A percentile compares a stretch with the other conserved stretches of the same genome.
Evolutionary conservation across 2,888 invertebrate genomes (phyloP).

Genomic region (Conomelus anceps): DNA sequence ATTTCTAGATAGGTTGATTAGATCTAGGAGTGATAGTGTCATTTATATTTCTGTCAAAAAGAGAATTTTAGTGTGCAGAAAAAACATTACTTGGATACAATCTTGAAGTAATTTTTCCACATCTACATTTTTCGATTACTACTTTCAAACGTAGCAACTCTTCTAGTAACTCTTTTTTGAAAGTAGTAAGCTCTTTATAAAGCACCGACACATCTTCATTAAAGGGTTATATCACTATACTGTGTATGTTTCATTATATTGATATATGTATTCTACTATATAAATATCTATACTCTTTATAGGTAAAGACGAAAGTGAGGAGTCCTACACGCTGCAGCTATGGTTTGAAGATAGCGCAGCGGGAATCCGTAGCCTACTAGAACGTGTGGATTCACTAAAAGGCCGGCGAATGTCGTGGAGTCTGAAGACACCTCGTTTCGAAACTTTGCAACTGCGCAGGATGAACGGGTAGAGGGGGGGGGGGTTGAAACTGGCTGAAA

Average conservation of each 20-base stretch:
- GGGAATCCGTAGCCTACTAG: not conserved
- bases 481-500: slow-evolving; percentile 2
- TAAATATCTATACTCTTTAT: no score
- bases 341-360: not conserved
- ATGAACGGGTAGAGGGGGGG: slow-evolving; percentile 1
- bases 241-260: not conserved
- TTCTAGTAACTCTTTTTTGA: no score
- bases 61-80: no score
- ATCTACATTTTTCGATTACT: no score
- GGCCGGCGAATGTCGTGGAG: not conserved
- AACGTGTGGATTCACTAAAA: not conserved
- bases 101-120: no score
- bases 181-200: not conserved
- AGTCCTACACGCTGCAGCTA: not conserved
- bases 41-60: no score
- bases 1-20: no score
- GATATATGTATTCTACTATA: not conserved
- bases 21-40: no score
- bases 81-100: no score
- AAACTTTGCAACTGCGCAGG: not conserved
- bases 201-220: not conserved
- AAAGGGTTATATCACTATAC: no score
- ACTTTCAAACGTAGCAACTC: no score
- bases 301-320: not conserved
- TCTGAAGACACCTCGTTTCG: not conserved